These are phyloP conservation scores for Rhombomys opimus DNA, from an alignment of 2,113 vertebrate species.

Conservation along the genomic window DNA sequence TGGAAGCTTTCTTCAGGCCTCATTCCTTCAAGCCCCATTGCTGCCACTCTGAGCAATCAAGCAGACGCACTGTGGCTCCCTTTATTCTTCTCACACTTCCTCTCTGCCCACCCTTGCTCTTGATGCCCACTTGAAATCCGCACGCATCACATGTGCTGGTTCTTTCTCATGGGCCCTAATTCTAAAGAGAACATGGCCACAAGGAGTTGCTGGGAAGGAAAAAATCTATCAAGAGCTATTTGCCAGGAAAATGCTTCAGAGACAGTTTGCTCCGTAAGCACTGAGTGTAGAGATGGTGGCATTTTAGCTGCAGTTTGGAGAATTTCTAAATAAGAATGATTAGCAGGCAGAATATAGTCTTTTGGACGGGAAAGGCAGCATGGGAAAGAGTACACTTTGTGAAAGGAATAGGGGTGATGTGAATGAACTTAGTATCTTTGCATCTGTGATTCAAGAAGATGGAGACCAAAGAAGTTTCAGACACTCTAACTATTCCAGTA, in stretches of 20 bases:
- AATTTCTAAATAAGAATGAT: constrained; percentile 8
- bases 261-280: background rate
- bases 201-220: background rate
- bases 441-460: background rate
- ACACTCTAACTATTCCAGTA: accelerated
- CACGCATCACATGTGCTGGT: background rate
- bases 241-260: background rate
- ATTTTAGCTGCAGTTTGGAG: constrained; percentile 16
- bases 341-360: background rate
- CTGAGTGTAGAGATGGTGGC: background rate
- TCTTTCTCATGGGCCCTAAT: constrained; percentile 22
- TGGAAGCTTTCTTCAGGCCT: constrained; percentile 6
- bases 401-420: background rate
- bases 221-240: constrained; percentile 26
- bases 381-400: background rate
- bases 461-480: background rate
- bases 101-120: constrained; percentile 16
- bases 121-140: constrained; percentile 57
- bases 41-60: constrained; percentile 35
- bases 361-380: background rate
- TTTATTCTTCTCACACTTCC: background rate
- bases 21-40: background rate
- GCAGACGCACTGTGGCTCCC: background rate
- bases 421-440: background rate
- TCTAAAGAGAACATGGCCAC: constrained; percentile 15